Conservation (phyloP, 2,797 vertebrate genomes). For the Simalia tracyae region DNA sequence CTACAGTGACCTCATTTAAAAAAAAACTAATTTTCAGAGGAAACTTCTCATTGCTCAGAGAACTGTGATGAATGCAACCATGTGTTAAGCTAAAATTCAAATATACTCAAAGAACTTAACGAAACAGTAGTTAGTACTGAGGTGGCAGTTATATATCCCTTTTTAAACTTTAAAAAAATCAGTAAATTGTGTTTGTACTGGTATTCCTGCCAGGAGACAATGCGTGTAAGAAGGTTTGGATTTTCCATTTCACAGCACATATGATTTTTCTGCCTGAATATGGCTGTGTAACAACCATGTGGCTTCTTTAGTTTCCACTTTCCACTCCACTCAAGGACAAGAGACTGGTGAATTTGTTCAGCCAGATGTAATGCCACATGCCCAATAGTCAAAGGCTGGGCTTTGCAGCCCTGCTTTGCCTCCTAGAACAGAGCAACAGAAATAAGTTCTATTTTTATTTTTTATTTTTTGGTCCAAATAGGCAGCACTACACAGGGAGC, state of each 20-base stretch:
- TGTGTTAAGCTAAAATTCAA: not conserved
- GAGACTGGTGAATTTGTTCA: slow-evolving; percentile 32
- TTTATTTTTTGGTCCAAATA: slow-evolving; percentile 22
- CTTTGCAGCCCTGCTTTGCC: slow-evolving; percentile 37
- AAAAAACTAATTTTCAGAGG: not conserved
- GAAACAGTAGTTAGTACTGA: not conserved
- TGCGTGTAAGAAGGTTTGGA: slow-evolving; percentile 38
- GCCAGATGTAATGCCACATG: slow-evolving; percentile 20
- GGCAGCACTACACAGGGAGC: slow-evolving; percentile 42
- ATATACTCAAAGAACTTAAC: not conserved
- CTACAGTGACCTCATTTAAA: not conserved
- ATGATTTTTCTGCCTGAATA: slow-evolving; percentile 46
- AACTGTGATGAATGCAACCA: not conserved
- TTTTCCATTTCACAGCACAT: slow-evolving; percentile 52
- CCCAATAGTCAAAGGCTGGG: slow-evolving; percentile 42
- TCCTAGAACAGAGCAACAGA: slow-evolving; percentile 37
- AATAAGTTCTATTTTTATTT: slow-evolving; percentile 46
- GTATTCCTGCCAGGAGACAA: slow-evolving; percentile 43
- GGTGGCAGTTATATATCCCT: not conserved
- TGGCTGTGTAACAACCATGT: slow-evolving; percentile 33
- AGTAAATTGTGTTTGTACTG: not conserved
- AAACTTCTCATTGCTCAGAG: not conserved
- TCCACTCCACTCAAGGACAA: slow-evolving; percentile 32
- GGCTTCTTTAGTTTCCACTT: slow-evolving; percentile 47
- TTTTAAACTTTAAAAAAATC: not conserved